Percentiles rank a stretch among this genome's conserved stretches.
Evolutionary conservation across 2,888 invertebrate species (phyloP).

Genomic region (Macaria notata): DNA sequence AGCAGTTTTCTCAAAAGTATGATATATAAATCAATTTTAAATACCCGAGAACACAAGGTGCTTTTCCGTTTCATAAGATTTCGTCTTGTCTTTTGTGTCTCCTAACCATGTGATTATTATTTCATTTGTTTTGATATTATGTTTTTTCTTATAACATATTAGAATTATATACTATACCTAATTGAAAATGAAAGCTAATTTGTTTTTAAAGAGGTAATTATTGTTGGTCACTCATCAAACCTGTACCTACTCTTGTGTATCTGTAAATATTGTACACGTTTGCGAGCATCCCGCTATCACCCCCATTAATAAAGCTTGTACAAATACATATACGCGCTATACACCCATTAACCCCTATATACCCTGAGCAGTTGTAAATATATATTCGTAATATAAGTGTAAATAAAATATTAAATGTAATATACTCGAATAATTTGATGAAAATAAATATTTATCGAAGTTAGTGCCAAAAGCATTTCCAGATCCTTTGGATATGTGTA

Average conservation of each 20-base stretch:
- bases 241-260: slow-evolving; percentile 41
- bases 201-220: too few species aligned
- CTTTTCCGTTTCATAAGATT: too few species aligned
- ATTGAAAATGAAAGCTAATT: too few species aligned
- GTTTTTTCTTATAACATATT: too few species aligned
- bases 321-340: slow-evolving; percentile 50
- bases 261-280: slow-evolving; percentile 70
- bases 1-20: too few species aligned
- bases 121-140: too few species aligned
- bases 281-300: slow-evolving; percentile 35
- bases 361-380: slow-evolving; percentile 49
- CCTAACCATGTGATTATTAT: too few species aligned
- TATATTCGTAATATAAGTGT: slow-evolving; percentile 62
- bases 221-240: slow-evolving; percentile 55
- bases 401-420: slow-evolving; percentile 72
- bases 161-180: too few species aligned
- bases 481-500: slow-evolving; percentile 58
- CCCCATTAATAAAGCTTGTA: slow-evolving; percentile 38
- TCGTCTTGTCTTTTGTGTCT: too few species aligned
- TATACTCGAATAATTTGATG: slow-evolving; percentile 39
- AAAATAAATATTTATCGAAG: slow-evolving; percentile 68
- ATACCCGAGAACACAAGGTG: too few species aligned
- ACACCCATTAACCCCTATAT: slow-evolving; percentile 48
- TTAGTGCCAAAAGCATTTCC: slow-evolving; percentile 80
- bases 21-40: too few species aligned